phyloP scores from a whole-genome alignment of 2,113 vertebrate genomes.

The Ursus arctos region DNA sequence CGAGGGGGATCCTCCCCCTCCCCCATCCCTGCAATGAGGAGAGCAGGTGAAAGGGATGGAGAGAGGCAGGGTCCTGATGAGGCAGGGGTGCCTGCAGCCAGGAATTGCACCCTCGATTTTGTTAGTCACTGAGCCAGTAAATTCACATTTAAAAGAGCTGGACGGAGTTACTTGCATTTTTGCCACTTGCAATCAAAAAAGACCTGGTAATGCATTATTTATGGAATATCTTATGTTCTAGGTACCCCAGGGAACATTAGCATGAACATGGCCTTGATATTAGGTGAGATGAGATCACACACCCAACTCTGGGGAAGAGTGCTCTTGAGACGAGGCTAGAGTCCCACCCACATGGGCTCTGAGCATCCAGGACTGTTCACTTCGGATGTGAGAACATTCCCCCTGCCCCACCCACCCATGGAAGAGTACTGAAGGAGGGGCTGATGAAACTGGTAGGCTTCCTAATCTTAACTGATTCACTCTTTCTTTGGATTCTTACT shows the following conservation, averaged over 20 bases:
- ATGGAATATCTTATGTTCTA: not conserved
- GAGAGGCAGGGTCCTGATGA: not conserved
- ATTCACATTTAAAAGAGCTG: not conserved
- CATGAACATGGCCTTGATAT: not conserved
- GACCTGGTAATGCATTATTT: not conserved
- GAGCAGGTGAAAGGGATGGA: not conserved
- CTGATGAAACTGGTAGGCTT: not conserved
- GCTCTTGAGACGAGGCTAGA: not conserved
- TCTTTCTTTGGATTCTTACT: conserved; percentile 54
- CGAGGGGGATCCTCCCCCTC: accelerated
- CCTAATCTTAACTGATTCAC: conserved; percentile 19
- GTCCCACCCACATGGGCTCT: accelerated
- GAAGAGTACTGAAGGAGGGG: not conserved
- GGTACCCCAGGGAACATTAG: too few relatives aligned
- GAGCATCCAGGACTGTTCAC: accelerated
- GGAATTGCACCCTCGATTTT: not conserved
- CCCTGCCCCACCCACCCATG: accelerated
- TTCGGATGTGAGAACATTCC: not conserved
- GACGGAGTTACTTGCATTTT: not conserved
- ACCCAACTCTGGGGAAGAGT: not conserved
- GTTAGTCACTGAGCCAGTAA: not conserved
- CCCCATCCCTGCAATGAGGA: not conserved
- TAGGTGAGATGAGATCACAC: not conserved
- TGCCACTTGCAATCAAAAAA: not conserved
- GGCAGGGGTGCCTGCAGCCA: accelerated